Evolutionary conservation across 2,797 vertebrate genomes (phyloP).

Genomic region (Myotis planiceps): DNA sequence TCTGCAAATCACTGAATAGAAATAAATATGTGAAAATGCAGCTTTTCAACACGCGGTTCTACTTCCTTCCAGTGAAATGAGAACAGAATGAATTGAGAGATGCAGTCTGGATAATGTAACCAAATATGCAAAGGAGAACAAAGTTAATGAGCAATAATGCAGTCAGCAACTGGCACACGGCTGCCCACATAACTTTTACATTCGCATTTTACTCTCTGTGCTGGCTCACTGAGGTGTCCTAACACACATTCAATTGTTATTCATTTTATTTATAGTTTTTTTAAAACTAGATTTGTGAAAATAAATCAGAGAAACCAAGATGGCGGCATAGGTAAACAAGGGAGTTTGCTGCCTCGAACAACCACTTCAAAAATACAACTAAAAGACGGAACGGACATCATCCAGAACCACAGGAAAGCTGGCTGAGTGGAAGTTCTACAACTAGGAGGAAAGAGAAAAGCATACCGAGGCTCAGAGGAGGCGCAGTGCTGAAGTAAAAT

Average conservation of each 20-base stretch:
- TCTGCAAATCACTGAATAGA: background rate
- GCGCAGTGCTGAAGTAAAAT: too few relatives aligned
- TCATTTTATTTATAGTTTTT: conserved; percentile 44
- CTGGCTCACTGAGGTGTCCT: background rate
- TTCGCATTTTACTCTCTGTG: background rate
- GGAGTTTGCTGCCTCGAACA: too few relatives aligned
- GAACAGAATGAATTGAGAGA: background rate
- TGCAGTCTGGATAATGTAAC: background rate
- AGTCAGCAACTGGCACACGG: background rate
- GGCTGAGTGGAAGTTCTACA: too few relatives aligned
- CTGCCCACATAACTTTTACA: background rate
- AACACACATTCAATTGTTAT: background rate
- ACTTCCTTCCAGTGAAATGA: conserved; percentile 23
- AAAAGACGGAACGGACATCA: too few relatives aligned
- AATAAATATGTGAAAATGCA: background rate
- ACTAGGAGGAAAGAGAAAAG: too few relatives aligned
- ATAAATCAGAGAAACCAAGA: too few relatives aligned
- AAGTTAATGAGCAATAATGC: background rate
- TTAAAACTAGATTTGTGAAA: background rate
- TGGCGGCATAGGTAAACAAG: too few relatives aligned
- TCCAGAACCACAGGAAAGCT: too few relatives aligned
- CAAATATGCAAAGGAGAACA: background rate
- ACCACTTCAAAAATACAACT: too few relatives aligned
- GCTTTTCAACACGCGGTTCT: background rate
- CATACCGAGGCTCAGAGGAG: too few relatives aligned